A percentile compares a stretch with the other conserved stretches of the same genome.
phyloP scores from a whole-genome alignment of 2,888 invertebrate species.

The Gortyna flavago region DNA sequence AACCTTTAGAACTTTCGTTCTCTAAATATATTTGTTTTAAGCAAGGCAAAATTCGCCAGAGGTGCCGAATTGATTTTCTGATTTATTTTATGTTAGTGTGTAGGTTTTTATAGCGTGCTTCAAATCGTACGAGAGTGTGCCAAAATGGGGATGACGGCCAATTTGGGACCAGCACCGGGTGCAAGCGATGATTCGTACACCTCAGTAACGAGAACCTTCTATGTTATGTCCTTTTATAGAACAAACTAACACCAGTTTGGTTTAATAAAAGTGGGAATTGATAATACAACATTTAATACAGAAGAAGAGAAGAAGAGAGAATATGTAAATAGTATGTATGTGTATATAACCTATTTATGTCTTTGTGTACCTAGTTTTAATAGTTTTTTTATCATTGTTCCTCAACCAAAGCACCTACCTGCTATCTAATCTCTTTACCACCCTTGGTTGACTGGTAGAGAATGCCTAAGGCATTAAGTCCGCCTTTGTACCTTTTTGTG shows the following conservation, averaged over 20 bases:
- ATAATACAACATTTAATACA: neutral
- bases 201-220: too few relatives aligned
- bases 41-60: neutral
- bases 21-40: conserved; percentile 6
- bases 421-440: too few relatives aligned
- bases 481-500: too few relatives aligned
- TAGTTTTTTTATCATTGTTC: too few relatives aligned
- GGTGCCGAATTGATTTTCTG: conserved; percentile 42
- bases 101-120: conserved; percentile 42
- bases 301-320: neutral
- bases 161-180: conserved; percentile 25
- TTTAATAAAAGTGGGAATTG: neutral
- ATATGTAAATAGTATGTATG: too few relatives aligned
- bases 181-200: neutral
- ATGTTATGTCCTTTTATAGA: neutral
- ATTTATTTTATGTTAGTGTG: conserved; percentile 43
- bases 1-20: too few relatives aligned
- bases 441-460: too few relatives aligned
- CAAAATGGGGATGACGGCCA: conserved; percentile 33
- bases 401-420: too few relatives aligned
- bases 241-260: neutral
- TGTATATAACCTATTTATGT: too few relatives aligned
- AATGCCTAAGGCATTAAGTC: too few relatives aligned
- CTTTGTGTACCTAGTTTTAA: too few relatives aligned
- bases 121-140: conserved; percentile 29